Evolutionary conservation across 2,113 vertebrate genomes (phyloP).

Genomic region (Melanerpes aurifrons): DNA sequence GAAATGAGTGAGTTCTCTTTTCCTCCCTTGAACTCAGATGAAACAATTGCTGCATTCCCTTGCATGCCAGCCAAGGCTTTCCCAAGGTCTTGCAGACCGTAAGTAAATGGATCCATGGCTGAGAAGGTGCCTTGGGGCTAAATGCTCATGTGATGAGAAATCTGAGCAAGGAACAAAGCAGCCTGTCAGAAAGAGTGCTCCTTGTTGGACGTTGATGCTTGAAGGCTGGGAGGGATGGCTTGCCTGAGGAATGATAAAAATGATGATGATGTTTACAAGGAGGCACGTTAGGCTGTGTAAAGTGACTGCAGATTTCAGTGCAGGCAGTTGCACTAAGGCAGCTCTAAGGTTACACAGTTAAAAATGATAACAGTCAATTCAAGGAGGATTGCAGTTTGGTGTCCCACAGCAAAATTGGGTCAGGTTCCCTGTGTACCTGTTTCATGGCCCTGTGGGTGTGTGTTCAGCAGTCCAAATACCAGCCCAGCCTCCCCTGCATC

Average conservation of each 20-base stretch:
- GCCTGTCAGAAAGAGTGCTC: not conserved
- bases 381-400: not conserved
- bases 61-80: constrained; percentile 9
- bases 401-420: not conserved
- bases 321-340: not conserved
- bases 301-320: not conserved
- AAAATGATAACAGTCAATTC: not conserved
- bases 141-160: constrained; percentile 8
- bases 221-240: not conserved
- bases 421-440: not conserved
- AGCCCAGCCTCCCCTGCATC: not conserved
- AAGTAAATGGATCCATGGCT: constrained; percentile 5
- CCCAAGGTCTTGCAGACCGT: not conserved
- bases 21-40: not conserved
- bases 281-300: not conserved
- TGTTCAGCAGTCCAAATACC: not conserved
- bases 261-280: constrained; percentile 6
- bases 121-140: constrained; percentile 7
- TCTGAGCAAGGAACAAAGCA: constrained; percentile 37
- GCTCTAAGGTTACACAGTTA: not conserved
- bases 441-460: not conserved
- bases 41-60: not conserved
- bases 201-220: constrained; percentile 6
- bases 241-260: constrained; percentile 34
- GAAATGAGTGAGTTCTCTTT: not conserved